Evolutionary conservation across 2,888 invertebrate species (phyloP).

Genomic region (Stomorhina lunata): DNA sequence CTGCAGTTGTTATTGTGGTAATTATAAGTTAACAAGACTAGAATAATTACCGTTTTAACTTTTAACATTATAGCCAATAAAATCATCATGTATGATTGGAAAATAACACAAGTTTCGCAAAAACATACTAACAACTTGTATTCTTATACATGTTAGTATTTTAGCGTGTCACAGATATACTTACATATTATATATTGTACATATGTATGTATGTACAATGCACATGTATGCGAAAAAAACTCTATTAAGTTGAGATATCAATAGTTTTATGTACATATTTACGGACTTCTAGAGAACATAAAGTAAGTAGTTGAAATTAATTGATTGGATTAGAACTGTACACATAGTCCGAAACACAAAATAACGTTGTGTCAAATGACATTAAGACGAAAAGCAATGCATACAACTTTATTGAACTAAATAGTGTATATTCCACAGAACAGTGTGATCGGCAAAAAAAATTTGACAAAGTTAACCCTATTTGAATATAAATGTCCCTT

Average conservation of each 20-base stretch:
- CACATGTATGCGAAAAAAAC: too few species aligned
- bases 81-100: slow-evolving; percentile 51
- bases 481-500: too few species aligned
- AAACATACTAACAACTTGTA: background rate
- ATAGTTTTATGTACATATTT: too few species aligned
- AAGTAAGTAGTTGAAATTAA: slow-evolving; percentile 65
- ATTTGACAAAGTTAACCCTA: too few species aligned
- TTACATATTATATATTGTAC: too few species aligned
- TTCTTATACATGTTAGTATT: background rate
- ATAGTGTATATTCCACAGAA: background rate
- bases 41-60: slow-evolving; percentile 61
- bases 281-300: slow-evolving; percentile 42
- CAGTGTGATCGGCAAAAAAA: background rate
- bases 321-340: slow-evolving; percentile 66
- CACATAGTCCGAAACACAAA: slow-evolving; percentile 8
- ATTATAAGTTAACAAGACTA: slow-evolving; percentile 44
- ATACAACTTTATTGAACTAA: slow-evolving; percentile 7
- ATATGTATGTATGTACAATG: slow-evolving; percentile 18
- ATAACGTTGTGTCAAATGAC: slow-evolving; percentile 40
- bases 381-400: slow-evolving; percentile 19
- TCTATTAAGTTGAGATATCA: too few species aligned
- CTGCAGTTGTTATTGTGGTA: slow-evolving; percentile 5
- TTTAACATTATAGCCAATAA: slow-evolving; percentile 59
- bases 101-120: slow-evolving; percentile 33
- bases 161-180: too few species aligned